phyloP scores from a whole-genome alignment of 1,140 invertebrate genomes.

The Carcinoscorpius rotundicauda region DNA sequence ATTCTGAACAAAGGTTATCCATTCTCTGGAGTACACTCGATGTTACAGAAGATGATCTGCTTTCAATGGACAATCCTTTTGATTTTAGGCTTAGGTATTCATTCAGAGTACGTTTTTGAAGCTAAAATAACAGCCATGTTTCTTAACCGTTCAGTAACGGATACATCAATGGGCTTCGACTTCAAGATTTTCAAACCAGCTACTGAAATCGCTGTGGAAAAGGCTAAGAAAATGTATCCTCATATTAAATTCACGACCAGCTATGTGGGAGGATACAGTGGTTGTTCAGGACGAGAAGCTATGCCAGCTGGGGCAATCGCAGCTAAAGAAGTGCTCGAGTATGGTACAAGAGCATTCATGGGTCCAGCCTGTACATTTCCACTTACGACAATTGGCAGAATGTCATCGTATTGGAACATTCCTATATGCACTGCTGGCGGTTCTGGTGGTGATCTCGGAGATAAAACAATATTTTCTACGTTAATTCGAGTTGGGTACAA shows the following conservation, averaged over 20 bases:
- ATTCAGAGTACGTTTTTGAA: too few species aligned
- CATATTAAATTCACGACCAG: conserved; percentile 11
- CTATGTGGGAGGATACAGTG: too few species aligned
- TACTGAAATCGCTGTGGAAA: conserved; percentile 1
- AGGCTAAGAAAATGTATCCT: conserved; percentile 10
- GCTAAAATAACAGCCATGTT: too few species aligned
- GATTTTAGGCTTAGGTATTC: too few species aligned
- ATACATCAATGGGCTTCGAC: background rate
- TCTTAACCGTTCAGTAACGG: too few species aligned
- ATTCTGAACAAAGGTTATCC: too few species aligned
- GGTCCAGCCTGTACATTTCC: conserved; percentile 55
- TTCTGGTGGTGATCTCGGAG: conserved; percentile 55
- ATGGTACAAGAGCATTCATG: conserved; percentile 21
- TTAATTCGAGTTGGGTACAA: conserved; percentile 67
- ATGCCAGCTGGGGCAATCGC: conserved; percentile 13
- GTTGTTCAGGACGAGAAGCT: background rate
- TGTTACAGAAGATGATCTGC: too few species aligned
- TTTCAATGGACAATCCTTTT: too few species aligned
- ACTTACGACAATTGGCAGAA: conserved; percentile 63
- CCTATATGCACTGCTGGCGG: conserved; percentile 61
- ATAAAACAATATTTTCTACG: conserved; percentile 72
- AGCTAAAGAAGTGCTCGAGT: conserved; percentile 18
- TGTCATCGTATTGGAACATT: conserved; percentile 77
- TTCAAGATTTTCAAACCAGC: conserved; percentile 10
- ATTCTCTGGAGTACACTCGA: too few species aligned